Percentiles rank a stretch among this genome's conserved stretches.
Conservation (phyloP, 2,797 vertebrate genomes). For the Cephalopachus bancanus region DNA sequence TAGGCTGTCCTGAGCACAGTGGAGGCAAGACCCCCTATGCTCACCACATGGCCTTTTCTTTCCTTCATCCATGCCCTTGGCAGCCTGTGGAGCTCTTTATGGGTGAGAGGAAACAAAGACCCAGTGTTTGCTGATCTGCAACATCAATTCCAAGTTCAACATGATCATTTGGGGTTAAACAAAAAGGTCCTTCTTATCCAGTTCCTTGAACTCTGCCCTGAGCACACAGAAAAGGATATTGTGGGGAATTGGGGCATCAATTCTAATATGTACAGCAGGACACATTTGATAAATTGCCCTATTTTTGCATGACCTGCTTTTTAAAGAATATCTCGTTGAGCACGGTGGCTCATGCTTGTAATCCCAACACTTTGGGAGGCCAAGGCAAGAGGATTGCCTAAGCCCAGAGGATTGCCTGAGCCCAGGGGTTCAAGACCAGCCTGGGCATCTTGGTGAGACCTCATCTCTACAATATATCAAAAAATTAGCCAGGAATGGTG, state of each 20-base stretch:
- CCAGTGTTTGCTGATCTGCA: background rate
- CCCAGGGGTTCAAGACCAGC: too few species aligned
- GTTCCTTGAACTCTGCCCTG: conserved; percentile 34
- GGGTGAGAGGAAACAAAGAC: background rate
- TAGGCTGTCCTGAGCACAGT: rapidly evolving
- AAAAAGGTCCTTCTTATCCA: background rate
- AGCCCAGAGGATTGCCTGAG: too few species aligned
- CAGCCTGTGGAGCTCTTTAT: background rate
- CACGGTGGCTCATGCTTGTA: too few species aligned
- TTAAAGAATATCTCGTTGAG: background rate
- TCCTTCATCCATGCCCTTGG: background rate
- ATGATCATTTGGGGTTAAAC: background rate
- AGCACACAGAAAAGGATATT: background rate
- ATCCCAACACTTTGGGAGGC: too few species aligned
- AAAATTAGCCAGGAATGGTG: too few species aligned
- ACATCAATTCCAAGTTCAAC: background rate
- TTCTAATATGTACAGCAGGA: background rate
- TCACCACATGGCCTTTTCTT: too few species aligned
- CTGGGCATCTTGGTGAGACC: too few species aligned
- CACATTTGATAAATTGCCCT: background rate
- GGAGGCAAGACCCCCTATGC: background rate
- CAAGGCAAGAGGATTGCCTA: too few species aligned
- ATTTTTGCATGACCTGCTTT: conserved; percentile 30
- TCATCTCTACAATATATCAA: too few species aligned
- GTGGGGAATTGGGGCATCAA: background rate